Conservation (phyloP, 2,113 vertebrate species). For the Macrotis lagotis region DNA sequence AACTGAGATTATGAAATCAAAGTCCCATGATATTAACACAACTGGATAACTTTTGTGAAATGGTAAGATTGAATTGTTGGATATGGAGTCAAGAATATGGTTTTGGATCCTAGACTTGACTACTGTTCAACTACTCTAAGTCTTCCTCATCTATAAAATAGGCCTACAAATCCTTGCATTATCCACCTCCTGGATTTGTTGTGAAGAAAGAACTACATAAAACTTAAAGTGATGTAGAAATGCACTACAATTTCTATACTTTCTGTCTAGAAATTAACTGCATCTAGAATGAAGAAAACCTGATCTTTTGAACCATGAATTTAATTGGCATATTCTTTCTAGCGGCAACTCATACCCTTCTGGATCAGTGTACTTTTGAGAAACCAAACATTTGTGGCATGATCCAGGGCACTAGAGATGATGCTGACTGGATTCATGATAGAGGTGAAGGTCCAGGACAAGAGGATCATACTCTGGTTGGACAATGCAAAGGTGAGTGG, state of each 20-base stretch:
- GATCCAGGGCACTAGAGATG: slow-evolving; percentile 88
- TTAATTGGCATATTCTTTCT: slow-evolving; percentile 20
- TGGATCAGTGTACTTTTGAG: slow-evolving; percentile 95
- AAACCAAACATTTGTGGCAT: slow-evolving; percentile 92
- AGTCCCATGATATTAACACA: fast-evolving
- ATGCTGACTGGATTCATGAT: slow-evolving; percentile 87
- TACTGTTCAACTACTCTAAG: not conserved
- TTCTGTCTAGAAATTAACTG: not conserved
- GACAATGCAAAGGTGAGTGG: slow-evolving; percentile 86
- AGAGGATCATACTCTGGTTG: slow-evolving; percentile 88
- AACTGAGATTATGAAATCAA: slow-evolving; percentile 13
- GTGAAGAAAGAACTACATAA: not conserved
- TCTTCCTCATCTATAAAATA: not conserved
- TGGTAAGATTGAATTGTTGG: not conserved
- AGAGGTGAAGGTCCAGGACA: slow-evolving; percentile 59
- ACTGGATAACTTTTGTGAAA: not conserved
- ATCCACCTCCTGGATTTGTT: not conserved
- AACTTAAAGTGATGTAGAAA: not conserved
- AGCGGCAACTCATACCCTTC: slow-evolving; percentile 89
- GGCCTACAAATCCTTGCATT: not conserved
- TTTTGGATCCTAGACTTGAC: not conserved
- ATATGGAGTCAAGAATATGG: not conserved
- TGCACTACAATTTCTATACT: not conserved
- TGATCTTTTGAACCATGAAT: slow-evolving; percentile 38
- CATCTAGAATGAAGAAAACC: not conserved